A percentile compares a stretch with the other conserved stretches of the same genome.
These are phyloP conservation scores for Hipposideros armiger DNA, from an alignment of 2,113 vertebrate genomes.

Conservation along the genomic window DNA sequence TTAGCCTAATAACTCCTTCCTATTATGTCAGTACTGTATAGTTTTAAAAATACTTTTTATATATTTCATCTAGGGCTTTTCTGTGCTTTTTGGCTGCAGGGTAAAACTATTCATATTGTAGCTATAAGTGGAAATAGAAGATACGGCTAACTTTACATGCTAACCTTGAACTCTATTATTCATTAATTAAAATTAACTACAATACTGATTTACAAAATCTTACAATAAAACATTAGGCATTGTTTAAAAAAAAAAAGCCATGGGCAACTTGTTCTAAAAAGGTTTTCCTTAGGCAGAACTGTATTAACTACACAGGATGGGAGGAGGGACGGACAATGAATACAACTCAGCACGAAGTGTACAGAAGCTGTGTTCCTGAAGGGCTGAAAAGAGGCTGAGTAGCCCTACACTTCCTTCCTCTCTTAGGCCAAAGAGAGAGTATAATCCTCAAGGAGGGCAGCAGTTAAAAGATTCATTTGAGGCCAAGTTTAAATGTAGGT, in stretches of 20 bases:
- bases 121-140: background rate
- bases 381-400: background rate
- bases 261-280: background rate
- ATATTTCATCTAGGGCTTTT: background rate
- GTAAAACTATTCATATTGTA: background rate
- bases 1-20: background rate
- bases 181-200: slow-evolving; percentile 13
- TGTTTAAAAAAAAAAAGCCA: background rate
- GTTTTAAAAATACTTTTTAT: slow-evolving; percentile 21
- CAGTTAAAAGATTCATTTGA: background rate
- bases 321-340: no score
- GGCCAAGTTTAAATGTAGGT: background rate
- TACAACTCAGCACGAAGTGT: background rate
- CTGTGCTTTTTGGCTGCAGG: background rate
- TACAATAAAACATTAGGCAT: background rate
- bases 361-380: background rate
- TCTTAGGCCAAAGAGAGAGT: background rate
- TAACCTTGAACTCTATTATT: slow-evolving; percentile 28
- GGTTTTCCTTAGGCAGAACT: background rate
- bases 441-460: background rate
- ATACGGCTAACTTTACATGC: background rate
- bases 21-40: background rate
- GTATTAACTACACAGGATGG: background rate
- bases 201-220: background rate
- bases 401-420: background rate